Conservation (phyloP, 2,888 invertebrate genomes). For the Nymphalis urticae region DNA sequence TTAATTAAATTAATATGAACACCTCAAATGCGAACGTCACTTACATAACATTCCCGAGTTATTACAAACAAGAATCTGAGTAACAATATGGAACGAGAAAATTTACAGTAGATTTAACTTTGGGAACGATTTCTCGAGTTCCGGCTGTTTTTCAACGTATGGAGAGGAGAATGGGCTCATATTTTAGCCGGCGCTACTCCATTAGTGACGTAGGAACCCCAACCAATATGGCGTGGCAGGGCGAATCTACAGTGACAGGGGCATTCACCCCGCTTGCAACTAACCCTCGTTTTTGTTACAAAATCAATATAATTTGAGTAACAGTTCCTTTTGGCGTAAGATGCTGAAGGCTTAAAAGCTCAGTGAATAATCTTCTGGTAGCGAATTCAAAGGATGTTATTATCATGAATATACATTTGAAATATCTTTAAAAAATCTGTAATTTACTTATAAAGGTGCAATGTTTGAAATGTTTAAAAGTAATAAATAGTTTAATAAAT, state of each 20-base stretch:
- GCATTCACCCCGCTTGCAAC: slow-evolving; percentile 76
- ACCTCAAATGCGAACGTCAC: slow-evolving; percentile 28
- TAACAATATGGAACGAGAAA: slow-evolving; percentile 43
- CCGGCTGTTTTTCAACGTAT: slow-evolving; percentile 66
- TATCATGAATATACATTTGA: too few relatives aligned
- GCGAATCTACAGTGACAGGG: slow-evolving; percentile 79
- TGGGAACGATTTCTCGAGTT: slow-evolving; percentile 54
- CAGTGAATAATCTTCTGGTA: too few relatives aligned
- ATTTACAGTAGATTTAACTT: slow-evolving; percentile 50
- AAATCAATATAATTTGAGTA: slow-evolving; percentile 78
- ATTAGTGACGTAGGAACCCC: slow-evolving; percentile 76
- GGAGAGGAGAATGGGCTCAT: slow-evolving; percentile 68
- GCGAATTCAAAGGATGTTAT: too few relatives aligned
- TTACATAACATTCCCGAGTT: slow-evolving; percentile 33
- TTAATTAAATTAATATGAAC: neutral
- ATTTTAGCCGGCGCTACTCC: slow-evolving; percentile 75
- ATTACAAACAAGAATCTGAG: slow-evolving; percentile 40
- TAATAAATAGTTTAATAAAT: too few relatives aligned
- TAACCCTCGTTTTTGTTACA: slow-evolving; percentile 79
- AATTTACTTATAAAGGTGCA: too few relatives aligned
- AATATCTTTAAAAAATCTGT: too few relatives aligned
- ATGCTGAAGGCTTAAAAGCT: neutral
- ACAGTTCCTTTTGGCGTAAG: slow-evolving; percentile 43
- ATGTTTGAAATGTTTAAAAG: too few relatives aligned
- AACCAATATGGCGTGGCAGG: slow-evolving; percentile 72